Percentiles rank a stretch among this genome's conserved stretches.
Conservation (phyloP, 2,113 vertebrate genomes). For the Mola mola region DNA sequence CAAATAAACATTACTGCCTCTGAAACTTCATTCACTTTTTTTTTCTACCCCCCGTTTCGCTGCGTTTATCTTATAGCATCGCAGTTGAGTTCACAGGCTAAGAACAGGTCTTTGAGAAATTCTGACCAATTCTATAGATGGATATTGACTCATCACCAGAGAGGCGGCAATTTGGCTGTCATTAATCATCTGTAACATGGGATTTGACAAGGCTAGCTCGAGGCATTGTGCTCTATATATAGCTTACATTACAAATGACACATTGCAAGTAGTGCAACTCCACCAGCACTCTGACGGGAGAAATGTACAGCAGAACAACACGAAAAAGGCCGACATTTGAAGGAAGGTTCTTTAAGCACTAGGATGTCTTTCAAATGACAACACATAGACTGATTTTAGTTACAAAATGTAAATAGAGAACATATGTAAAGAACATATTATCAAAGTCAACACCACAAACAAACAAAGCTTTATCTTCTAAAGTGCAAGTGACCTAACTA, state of each 20-base stretch:
- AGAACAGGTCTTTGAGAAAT: neutral
- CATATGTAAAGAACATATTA: too few species aligned
- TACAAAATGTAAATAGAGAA: too few species aligned
- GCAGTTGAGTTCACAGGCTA: neutral
- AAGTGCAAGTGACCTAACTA: too few species aligned
- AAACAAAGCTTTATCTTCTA: too few species aligned
- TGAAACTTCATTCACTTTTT: neutral
- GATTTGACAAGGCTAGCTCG: constrained; percentile 36
- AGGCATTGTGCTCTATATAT: constrained; percentile 38
- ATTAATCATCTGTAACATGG: constrained; percentile 20
- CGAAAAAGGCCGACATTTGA: neutral
- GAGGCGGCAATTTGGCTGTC: constrained; percentile 36
- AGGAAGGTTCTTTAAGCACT: too few species aligned
- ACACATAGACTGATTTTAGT: too few species aligned
- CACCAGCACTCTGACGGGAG: constrained; percentile 7
- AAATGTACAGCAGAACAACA: neutral
- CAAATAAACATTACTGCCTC: too few species aligned
- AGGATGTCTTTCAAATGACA: too few species aligned
- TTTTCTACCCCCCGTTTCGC: neutral
- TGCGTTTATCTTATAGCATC: neutral
- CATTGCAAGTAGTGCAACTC: constrained; percentile 4
- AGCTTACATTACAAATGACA: constrained; percentile 16
- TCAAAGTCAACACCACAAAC: too few species aligned
- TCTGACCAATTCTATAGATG: constrained; percentile 15
- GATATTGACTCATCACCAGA: constrained; percentile 50